Evolutionary conservation across 1,140 invertebrate genomes (phyloP).

Genomic region (Copidosoma floridanum): DNA sequence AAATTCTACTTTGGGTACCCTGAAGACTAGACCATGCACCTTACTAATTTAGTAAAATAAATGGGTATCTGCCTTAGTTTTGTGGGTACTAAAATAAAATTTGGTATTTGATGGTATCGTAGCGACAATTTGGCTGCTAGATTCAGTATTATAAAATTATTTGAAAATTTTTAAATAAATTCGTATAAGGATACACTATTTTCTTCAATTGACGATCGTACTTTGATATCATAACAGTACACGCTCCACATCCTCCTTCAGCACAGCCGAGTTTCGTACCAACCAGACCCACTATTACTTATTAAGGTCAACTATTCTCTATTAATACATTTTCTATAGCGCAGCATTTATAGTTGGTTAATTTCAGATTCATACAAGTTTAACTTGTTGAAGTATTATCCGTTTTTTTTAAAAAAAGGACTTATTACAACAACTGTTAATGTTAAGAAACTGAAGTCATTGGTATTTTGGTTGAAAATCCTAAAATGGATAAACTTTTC

Average conservation of each 20-base stretch:
- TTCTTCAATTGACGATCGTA: conserved; percentile 61
- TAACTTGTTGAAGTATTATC: background rate
- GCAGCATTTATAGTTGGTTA: background rate
- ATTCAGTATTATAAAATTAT: no score
- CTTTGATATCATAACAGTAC: conserved; percentile 88
- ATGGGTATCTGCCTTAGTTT: no score
- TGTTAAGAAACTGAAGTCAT: conserved; percentile 39
- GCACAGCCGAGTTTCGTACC: conserved; percentile 92
- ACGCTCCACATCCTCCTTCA: conserved; percentile 91
- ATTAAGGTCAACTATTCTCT: conserved; percentile 15
- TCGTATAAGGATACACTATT: conserved; percentile 70
- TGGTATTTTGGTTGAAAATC: no score
- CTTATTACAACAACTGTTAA: background rate
- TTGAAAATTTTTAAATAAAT: no score
- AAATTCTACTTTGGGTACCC: no score
- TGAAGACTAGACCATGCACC: no score
- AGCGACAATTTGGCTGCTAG: no score
- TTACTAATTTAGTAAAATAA: no score
- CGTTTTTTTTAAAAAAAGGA: conserved; percentile 53
- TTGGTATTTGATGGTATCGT: no score
- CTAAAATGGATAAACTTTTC: conserved; percentile 36
- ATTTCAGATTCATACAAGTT: background rate
- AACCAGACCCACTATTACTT: conserved; percentile 65
- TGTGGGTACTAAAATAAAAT: no score
- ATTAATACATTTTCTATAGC: background rate